Conservation (phyloP, 2,113 vertebrate genomes). For the Sturnira hondurensis region DNA sequence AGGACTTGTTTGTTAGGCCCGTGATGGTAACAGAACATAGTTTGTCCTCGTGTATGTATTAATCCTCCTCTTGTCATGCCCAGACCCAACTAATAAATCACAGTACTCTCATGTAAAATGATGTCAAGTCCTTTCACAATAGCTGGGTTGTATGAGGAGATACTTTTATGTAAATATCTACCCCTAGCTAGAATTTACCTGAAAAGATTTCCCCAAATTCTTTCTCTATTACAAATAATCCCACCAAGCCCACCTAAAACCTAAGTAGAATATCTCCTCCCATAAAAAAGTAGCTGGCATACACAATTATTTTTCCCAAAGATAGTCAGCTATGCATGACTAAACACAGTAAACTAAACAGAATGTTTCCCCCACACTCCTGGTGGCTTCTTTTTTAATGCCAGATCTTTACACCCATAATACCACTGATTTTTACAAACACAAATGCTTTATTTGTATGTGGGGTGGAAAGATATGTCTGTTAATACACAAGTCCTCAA, state of each 20-base stretch:
- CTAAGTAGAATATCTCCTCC: not conserved
- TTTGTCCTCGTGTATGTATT: not conserved
- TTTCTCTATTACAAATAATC: not conserved
- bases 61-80: not conserved
- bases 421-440: not conserved
- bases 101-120: not conserved
- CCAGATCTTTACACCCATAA: not conserved
- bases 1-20: not conserved
- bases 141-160: not conserved
- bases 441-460: conserved; percentile 22
- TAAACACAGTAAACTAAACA: conserved; percentile 34
- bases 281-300: not conserved
- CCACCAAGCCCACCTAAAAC: not conserved
- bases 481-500: not conserved
- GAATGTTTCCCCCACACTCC: not conserved
- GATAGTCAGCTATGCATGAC: not conserved
- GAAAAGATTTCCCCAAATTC: not conserved
- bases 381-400: conserved; percentile 9
- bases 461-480: not conserved
- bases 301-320: not conserved
- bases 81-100: not conserved
- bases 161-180: not conserved
- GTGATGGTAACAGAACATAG: not conserved
- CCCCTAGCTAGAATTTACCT: not conserved
- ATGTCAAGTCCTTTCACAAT: not conserved